These are phyloP conservation scores for Porites rus DNA, from an alignment of 92 coral and sea anemone genomes.

Conservation along the genomic window DNA sequence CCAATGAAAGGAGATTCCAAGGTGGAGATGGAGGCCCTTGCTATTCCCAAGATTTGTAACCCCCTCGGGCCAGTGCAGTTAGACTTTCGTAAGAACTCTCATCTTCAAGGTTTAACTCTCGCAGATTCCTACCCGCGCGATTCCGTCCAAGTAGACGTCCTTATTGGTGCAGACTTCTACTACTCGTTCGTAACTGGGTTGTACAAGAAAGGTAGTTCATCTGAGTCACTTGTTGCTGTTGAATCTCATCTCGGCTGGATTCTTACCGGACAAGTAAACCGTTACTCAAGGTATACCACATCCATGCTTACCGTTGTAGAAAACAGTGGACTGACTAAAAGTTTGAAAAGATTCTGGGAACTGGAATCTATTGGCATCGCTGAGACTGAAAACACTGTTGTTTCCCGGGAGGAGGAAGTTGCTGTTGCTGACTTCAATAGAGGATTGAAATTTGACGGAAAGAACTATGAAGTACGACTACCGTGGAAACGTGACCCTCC, in stretches of 20 bases:
- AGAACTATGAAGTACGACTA: conserved; percentile 50
- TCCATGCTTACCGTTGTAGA: conserved; percentile 53
- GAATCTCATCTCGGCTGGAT: conserved; percentile 56
- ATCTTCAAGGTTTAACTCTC: conserved; percentile 36
- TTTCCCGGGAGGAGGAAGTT: conserved; percentile 27
- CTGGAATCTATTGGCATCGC: conserved; percentile 57
- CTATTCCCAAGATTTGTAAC: conserved; percentile 36
- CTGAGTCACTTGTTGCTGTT: conserved; percentile 33
- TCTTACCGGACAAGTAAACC: conserved; percentile 46
- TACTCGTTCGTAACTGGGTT: conserved; percentile 51
- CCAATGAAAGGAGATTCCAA: conserved; percentile 1
- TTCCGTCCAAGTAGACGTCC: conserved; percentile 51
- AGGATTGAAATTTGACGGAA: conserved; percentile 17
- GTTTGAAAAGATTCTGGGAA: conserved; percentile 66
- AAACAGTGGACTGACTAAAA: conserved; percentile 24
- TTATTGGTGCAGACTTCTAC: conserved; percentile 60
- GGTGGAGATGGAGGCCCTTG: conserved; percentile 44
- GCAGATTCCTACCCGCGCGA: conserved; percentile 57
- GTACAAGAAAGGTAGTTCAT: conserved; percentile 29
- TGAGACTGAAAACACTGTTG: conserved; percentile 7
- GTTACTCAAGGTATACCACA: conserved; percentile 32
- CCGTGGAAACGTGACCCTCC: conserved; percentile 45
- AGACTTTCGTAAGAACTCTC: conserved; percentile 31
- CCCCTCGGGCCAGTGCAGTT: conserved; percentile 43
- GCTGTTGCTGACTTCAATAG: conserved; percentile 3